phyloP scores from a whole-genome alignment of 1,140 invertebrate species.

The Colletes gigas region DNA sequence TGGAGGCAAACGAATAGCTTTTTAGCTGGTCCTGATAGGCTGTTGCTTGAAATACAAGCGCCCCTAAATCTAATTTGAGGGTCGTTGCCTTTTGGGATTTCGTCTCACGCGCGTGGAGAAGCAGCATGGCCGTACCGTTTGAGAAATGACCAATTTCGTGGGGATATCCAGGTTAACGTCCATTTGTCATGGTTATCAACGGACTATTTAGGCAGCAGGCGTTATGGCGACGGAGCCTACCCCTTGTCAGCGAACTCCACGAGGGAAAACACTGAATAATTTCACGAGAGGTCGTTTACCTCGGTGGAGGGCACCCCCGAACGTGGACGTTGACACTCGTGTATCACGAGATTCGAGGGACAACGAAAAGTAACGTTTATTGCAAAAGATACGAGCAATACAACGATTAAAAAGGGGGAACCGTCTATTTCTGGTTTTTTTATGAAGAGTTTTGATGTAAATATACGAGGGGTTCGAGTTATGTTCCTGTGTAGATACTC shows the following conservation, averaged over 20 bases:
- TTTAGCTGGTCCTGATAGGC: no score
- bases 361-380: background rate
- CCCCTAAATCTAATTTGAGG: no score
- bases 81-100: no score
- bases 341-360: background rate
- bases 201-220: background rate
- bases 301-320: background rate
- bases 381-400: background rate
- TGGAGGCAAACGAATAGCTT: no score
- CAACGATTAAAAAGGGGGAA: background rate
- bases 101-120: background rate
- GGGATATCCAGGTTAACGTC: background rate
- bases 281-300: constrained; percentile 15
- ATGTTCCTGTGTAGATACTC: no score
- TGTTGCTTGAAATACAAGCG: no score
- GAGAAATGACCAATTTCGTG: constrained; percentile 40
- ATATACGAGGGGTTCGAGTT: background rate
- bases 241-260: background rate
- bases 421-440: no score
- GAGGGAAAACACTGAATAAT: constrained; percentile 19
- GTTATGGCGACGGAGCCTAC: background rate
- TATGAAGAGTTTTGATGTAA: background rate
- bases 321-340: background rate
- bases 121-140: background rate
- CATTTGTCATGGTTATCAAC: constrained; percentile 12